Evolutionary conservation across 2,113 vertebrate species (phyloP).

Genomic region (Corythornis cristatus): DNA sequence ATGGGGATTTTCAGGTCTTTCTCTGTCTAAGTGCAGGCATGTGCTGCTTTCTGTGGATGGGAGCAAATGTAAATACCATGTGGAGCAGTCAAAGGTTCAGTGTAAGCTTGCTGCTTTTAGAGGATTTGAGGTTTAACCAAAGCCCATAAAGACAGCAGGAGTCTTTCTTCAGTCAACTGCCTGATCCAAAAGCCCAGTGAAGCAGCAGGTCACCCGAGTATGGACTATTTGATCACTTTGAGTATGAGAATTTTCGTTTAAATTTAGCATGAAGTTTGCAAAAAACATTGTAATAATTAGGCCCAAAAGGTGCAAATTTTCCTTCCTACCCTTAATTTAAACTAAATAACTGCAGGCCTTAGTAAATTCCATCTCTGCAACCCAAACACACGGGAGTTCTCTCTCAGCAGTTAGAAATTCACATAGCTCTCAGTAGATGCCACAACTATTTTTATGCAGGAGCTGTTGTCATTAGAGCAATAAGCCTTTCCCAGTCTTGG

Average conservation of each 20-base stretch:
- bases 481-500: neutral
- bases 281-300: neutral
- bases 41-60: constrained; percentile 8
- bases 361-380: neutral
- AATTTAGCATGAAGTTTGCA: neutral
- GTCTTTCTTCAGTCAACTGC: neutral
- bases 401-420: neutral
- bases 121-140: neutral
- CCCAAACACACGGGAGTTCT: neutral
- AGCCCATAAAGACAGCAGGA: neutral
- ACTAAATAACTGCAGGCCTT: neutral
- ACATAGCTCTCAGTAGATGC: neutral
- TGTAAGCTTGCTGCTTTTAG: neutral
- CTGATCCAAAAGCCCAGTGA: neutral
- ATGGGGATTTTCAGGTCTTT: constrained; percentile 67
- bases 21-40: constrained; percentile 3
- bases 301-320: neutral
- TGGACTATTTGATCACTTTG: neutral
- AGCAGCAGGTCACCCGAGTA: neutral
- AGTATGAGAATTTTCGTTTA: neutral
- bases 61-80: constrained; percentile 2
- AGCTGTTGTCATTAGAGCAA: neutral
- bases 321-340: neutral
- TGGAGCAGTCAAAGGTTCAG: constrained; percentile 26
- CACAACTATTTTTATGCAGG: neutral